Percentiles rank a stretch among this genome's conserved stretches.
Conservation (phyloP, 2,888 invertebrate genomes). For the Drosophila formosana region DNA sequence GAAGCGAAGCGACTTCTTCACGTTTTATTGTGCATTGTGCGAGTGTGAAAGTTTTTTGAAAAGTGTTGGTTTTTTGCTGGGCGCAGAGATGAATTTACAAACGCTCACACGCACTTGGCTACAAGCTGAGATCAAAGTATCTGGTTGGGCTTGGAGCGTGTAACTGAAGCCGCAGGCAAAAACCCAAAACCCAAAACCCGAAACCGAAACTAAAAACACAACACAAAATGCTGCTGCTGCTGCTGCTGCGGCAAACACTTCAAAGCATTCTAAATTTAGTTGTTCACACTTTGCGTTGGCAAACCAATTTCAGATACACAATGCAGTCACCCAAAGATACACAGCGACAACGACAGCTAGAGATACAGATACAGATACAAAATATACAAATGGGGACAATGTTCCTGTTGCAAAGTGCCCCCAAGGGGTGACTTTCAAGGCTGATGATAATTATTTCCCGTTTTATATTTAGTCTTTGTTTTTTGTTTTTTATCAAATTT, state of each 20-base stretch:
- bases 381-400: constrained; percentile 56
- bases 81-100: constrained; percentile 12
- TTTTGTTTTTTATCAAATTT: background rate
- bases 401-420: background rate
- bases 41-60: constrained; percentile 62
- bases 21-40: constrained; percentile 50
- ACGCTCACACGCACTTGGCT: background rate
- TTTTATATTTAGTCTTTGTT: background rate
- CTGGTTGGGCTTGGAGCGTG: background rate
- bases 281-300: constrained; percentile 78
- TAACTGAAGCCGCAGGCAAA: constrained; percentile 20
- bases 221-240: constrained; percentile 18
- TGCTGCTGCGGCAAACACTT: constrained; percentile 49
- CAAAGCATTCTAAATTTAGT: constrained; percentile 74
- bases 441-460: background rate
- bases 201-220: constrained; percentile 20
- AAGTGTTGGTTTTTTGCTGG: background rate
- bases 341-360: background rate
- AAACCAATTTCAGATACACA: constrained; percentile 25
- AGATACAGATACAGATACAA: constrained; percentile 9
- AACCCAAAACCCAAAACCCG: constrained; percentile 7
- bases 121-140: background rate
- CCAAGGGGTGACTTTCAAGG: constrained; percentile 12
- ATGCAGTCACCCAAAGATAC: background rate
- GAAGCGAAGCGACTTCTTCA: constrained; percentile 6